Conservation (phyloP, 2,113 vertebrate genomes). For the Heteronetta atricapilla region DNA sequence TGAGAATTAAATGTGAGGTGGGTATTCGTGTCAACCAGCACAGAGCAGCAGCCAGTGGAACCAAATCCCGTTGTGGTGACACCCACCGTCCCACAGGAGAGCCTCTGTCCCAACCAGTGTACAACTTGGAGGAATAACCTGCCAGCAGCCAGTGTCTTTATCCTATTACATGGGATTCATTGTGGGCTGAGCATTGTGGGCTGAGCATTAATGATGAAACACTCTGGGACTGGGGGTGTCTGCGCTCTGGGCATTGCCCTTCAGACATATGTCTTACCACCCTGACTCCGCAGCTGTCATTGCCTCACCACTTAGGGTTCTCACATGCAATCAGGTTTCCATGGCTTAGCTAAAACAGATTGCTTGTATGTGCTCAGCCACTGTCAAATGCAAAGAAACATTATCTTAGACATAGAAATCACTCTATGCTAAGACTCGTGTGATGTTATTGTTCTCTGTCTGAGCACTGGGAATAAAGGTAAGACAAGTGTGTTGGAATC, state of each 20-base stretch:
- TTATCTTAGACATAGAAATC: neutral
- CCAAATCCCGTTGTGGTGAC: rapidly evolving
- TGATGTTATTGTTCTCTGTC: neutral
- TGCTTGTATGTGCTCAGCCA: neutral
- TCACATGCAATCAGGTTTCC: neutral
- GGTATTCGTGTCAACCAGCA: neutral
- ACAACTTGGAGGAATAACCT: rapidly evolving
- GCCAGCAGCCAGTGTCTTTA: neutral
- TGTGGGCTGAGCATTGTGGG: neutral
- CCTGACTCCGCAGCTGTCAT: neutral
- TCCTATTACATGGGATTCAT: neutral
- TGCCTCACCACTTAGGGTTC: neutral
- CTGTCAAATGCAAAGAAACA: neutral
- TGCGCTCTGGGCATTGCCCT: neutral
- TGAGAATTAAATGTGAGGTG: neutral
- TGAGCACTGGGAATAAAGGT: neutral
- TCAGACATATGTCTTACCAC: neutral
- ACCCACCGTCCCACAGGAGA: neutral
- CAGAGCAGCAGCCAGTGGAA: neutral
- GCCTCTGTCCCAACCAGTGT: neutral
- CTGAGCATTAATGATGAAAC: neutral
- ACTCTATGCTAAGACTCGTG: neutral
- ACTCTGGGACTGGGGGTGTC: neutral
- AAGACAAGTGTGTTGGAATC: neutral
- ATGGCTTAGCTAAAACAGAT: neutral